Evolutionary conservation across 2,888 invertebrate species (phyloP).

Genomic region (Troides helena): DNA sequence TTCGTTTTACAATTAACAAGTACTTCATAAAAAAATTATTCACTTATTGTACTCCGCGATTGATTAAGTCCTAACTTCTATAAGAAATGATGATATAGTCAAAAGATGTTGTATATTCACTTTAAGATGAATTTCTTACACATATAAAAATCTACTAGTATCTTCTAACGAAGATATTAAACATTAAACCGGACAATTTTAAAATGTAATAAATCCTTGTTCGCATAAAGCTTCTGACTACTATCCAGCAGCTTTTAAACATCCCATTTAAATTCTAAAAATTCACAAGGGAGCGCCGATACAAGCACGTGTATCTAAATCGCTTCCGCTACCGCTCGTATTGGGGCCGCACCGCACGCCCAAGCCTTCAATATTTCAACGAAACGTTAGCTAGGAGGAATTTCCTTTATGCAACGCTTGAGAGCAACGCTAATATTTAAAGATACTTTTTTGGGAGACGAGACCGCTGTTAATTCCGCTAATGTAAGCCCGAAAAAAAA

Average conservation of each 20-base stretch:
- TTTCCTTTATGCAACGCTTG: slow-evolving; percentile 50
- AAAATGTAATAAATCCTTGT: too few relatives aligned
- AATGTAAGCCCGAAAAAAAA: slow-evolving; percentile 20
- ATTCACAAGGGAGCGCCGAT: slow-evolving; percentile 24
- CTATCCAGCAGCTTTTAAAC: slow-evolving; percentile 2
- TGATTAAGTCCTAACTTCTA: too few relatives aligned
- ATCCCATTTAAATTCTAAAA: slow-evolving; percentile 22
- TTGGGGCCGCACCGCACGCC: slow-evolving; percentile 33
- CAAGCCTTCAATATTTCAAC: slow-evolving; percentile 61
- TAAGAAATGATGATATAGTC: too few relatives aligned
- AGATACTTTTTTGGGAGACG: slow-evolving; percentile 35
- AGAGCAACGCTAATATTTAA: slow-evolving; percentile 40
- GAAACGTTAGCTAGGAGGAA: slow-evolving; percentile 52
- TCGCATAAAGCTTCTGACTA: too few relatives aligned
- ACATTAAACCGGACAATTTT: too few relatives aligned
- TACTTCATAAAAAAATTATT: too few relatives aligned
- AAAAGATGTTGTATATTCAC: too few relatives aligned
- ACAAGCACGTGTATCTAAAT: slow-evolving; percentile 32
- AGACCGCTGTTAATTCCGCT: slow-evolving; percentile 31
- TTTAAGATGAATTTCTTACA: too few relatives aligned
- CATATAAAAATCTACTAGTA: too few relatives aligned
- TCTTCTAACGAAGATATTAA: too few relatives aligned
- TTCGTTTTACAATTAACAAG: too few relatives aligned
- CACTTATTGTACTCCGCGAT: too few relatives aligned
- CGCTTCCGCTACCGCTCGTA: slow-evolving; percentile 35